Evolutionary conservation across 1,140 invertebrate species (phyloP).

Genomic region (Sycophila sp.): DNA sequence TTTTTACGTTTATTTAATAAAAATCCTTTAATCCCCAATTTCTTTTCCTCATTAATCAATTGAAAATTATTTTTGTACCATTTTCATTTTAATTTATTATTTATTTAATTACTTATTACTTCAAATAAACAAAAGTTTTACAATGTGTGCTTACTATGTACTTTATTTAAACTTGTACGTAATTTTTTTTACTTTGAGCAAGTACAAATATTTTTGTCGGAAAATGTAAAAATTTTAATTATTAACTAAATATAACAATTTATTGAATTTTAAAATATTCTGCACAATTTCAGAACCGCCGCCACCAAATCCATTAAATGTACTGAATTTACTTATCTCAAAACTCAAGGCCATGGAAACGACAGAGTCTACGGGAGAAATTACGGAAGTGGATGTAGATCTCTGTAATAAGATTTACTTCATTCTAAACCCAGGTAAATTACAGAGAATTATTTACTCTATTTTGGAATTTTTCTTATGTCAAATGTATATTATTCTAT

Average conservation of each 20-base stretch:
- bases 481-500: no score
- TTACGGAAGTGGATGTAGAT: conserved; percentile 35
- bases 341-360: conserved; percentile 37
- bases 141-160: no score
- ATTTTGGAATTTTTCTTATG: no score
- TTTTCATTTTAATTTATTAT: background rate
- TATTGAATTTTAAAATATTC: no score
- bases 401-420: conserved; percentile 37
- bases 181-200: background rate
- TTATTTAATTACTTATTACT: no score
- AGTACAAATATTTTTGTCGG: background rate
- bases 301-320: conserved; percentile 38
- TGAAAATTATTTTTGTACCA: background rate
- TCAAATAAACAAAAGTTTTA: no score
- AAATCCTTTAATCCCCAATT: no score
- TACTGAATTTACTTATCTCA: conserved; percentile 33
- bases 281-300: conserved; percentile 35
- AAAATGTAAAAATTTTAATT: background rate
- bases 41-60: background rate
- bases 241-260: background rate
- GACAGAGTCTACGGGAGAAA: conserved; percentile 13
- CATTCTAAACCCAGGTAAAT: conserved; percentile 35
- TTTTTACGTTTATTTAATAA: no score
- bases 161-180: background rate
- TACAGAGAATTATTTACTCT: no score